These are phyloP conservation scores for Drosophila littoralis DNA, from an alignment of 1,140 invertebrate species.

Conservation along the genomic window DNA sequence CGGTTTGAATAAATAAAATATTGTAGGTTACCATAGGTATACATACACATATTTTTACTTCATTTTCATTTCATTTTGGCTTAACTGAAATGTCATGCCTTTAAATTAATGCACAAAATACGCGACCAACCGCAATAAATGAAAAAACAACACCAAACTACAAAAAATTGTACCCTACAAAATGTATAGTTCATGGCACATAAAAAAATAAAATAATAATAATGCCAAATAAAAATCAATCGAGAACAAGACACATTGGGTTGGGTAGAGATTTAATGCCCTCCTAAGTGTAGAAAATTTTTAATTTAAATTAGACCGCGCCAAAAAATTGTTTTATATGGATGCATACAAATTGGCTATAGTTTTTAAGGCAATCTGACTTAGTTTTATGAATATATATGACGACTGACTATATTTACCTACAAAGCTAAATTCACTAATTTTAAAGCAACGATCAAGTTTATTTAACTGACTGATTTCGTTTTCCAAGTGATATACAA, in stretches of 20 bases:
- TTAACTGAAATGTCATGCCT: constrained; percentile 71
- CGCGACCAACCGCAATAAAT: constrained; percentile 66
- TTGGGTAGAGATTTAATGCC: background rate
- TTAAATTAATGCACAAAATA: constrained; percentile 70
- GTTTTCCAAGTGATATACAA: no score
- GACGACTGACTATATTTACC: no score
- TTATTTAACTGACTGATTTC: no score
- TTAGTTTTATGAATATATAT: no score
- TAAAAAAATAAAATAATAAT: constrained; percentile 16
- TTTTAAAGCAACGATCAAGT: no score
- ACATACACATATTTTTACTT: constrained; percentile 11
- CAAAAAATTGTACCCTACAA: constrained; percentile 10
- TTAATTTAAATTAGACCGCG: background rate
- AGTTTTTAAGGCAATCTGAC: no score
- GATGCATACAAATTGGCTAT: background rate
- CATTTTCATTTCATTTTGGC: constrained; percentile 38
- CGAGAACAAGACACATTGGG: background rate
- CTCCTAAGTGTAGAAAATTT: background rate
- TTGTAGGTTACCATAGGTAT: constrained; percentile 41
- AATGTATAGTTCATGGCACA: constrained; percentile 10
- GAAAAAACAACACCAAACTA: constrained; percentile 25
- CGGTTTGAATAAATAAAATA: constrained; percentile 66
- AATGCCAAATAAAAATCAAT: no score
- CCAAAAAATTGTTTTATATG: background rate
- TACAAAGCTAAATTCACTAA: no score